A percentile compares a stretch with the other conserved stretches of the same genome.
These are phyloP conservation scores for Apolygus lucorum DNA, from an alignment of 1,140 invertebrate genomes.

Conservation along the genomic window DNA sequence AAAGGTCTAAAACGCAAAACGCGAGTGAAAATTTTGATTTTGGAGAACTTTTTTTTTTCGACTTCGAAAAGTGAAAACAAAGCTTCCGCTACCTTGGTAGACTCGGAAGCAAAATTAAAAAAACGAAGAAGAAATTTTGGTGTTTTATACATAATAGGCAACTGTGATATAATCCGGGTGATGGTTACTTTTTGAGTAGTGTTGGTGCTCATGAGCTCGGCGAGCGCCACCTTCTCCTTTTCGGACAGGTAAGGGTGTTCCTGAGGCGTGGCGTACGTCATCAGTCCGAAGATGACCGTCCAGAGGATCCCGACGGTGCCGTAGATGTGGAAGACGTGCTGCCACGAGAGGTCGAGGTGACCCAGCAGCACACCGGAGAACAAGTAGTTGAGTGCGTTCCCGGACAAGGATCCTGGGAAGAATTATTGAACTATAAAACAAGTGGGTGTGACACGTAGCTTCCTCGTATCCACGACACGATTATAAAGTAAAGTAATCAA, in stretches of 20 bases:
- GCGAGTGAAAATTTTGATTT: too few species aligned
- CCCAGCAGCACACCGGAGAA: constrained; percentile 41
- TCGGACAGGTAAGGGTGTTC: constrained; percentile 60
- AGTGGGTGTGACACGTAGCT: too few species aligned
- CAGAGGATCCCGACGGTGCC: constrained; percentile 43
- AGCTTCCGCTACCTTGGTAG: too few species aligned
- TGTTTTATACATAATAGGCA: too few species aligned
- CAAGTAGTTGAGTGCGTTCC: constrained; percentile 43
- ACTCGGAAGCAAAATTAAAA: too few species aligned
- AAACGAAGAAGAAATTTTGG: too few species aligned
- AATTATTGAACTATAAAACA: background rate
- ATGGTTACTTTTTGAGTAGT: background rate
- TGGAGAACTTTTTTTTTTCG: too few species aligned
- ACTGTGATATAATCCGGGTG: too few species aligned
- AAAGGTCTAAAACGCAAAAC: too few species aligned
- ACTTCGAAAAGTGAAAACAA: too few species aligned
- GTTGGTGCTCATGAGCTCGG: constrained; percentile 19
- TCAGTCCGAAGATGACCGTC: constrained; percentile 45
- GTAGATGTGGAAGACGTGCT: constrained; percentile 46
- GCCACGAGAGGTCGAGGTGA: constrained; percentile 41
- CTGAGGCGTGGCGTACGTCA: constrained; percentile 65
- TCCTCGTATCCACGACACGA: too few species aligned
- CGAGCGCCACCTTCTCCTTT: constrained; percentile 54
- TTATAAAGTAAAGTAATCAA: too few species aligned
- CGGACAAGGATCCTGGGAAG: constrained; percentile 38